Evolutionary conservation across 1,140 invertebrate genomes (phyloP).

Genomic region (Sarcophaga peregrina): DNA sequence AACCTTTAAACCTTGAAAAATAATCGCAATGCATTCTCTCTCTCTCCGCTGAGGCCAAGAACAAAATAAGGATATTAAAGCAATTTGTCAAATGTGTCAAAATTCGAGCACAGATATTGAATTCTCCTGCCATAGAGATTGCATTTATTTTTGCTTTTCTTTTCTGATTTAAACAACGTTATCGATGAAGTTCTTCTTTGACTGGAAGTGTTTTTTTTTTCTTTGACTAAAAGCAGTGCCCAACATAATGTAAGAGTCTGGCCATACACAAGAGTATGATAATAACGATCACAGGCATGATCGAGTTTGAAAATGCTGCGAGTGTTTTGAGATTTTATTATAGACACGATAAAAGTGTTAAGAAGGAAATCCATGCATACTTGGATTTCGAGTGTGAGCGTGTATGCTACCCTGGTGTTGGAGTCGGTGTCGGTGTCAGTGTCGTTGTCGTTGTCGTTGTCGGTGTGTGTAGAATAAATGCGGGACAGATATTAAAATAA

Average conservation of each 20-base stretch:
- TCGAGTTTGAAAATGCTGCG: no score
- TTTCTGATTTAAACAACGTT: background rate
- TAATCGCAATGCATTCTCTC: conserved; percentile 37
- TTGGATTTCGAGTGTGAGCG: no score
- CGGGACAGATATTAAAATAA: conserved; percentile 40
- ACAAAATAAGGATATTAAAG: conserved; percentile 45
- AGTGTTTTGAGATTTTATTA: no score
- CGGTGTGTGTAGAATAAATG: conserved; percentile 21
- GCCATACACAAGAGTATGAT: background rate
- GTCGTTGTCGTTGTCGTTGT: background rate
- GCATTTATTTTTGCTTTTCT: no score
- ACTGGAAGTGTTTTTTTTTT: no score
- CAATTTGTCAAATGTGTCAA: conserved; percentile 47
- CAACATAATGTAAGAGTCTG: background rate
- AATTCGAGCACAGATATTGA: conserved; percentile 43
- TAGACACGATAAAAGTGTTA: conserved; percentile 30
- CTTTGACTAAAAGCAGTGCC: background rate
- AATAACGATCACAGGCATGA: background rate
- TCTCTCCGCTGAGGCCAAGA: background rate
- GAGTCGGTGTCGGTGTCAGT: background rate
- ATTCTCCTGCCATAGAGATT: conserved; percentile 38
- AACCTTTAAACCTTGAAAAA: conserved; percentile 34
- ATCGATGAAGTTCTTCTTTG: background rate
- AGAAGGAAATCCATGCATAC: conserved; percentile 30
- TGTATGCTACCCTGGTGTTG: no score